phyloP scores from a whole-genome alignment of 2,888 invertebrate species.

The Drosophila anomalata region DNA sequence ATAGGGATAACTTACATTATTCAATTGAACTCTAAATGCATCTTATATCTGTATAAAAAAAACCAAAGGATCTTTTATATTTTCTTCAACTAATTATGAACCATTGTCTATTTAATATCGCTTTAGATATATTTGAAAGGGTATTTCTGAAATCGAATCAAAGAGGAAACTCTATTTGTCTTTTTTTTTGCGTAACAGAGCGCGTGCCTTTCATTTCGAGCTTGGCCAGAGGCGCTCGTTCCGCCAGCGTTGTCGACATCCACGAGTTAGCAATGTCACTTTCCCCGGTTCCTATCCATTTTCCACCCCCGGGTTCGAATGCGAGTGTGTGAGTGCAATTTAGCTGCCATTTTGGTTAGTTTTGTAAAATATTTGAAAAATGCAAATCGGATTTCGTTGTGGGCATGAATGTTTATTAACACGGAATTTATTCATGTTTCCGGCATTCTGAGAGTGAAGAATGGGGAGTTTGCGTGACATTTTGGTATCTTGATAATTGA shows the following conservation, averaged over 20 bases:
- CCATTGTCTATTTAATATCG: not conserved
- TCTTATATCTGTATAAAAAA: not conserved
- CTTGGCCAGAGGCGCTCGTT: conserved; percentile 46
- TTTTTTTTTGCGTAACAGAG: conserved; percentile 26
- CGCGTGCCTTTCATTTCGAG: conserved; percentile 55
- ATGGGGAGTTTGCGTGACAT: not conserved
- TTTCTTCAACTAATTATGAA: not conserved
- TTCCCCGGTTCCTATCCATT: conserved; percentile 1
- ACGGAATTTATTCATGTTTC: conserved; percentile 35
- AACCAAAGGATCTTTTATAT: not conserved
- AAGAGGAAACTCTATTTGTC: not conserved
- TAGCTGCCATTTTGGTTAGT: conserved; percentile 39
- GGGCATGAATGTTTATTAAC: conserved; percentile 42
- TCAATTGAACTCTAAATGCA: not conserved
- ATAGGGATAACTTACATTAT: not conserved
- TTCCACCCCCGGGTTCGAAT: not conserved
- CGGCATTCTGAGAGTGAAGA: not conserved
- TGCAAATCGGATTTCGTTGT: conserved; percentile 39
- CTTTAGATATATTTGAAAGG: not conserved
- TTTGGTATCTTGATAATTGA: conserved; percentile 9
- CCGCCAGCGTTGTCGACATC: conserved; percentile 49
- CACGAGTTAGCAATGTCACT: conserved; percentile 42
- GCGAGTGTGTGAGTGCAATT: conserved; percentile 24
- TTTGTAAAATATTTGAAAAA: conserved; percentile 44
- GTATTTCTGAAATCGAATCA: not conserved